Evolutionary conservation across 2,113 vertebrate genomes (phyloP), one percentile per base, ranked within the genome.

Genomic region (Micromys minutus): DNA sequence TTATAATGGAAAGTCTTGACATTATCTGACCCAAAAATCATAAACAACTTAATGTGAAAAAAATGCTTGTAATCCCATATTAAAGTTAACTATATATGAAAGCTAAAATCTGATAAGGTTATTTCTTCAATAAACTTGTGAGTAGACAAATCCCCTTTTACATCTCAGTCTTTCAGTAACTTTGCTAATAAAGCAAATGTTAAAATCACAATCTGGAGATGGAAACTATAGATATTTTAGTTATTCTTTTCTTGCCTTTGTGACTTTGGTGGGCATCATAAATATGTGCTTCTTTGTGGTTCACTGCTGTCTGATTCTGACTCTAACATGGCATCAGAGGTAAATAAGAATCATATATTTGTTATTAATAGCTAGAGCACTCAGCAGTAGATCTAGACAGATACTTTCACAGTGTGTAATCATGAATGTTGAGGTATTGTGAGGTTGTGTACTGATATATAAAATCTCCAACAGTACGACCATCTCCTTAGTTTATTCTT

Each of bases 131-230:
- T n/a, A 67, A 75, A 87, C 22, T 59, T 42, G 31, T 31, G 17
- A 88, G 67, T 36, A 34, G 22, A 79, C 67, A 59, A 89, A 31
- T 31, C 69, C 5, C 57, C 81, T 91, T 11, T 89, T 61, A 55
- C 31, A 9, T 86, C 47, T 95, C 71, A 50, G 39, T 85, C 75
- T 91, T 57, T 81, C 36, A 74, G 11, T 59, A 31, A 77, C 39
- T 47, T 55, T 88, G 31, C 71, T 79, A 95, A 84, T 57, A 29
- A 96, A 83, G 29, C 31, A 89, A 92, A 94, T 79, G n/a, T 39
- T 92, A 90, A n/a, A n/a, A 83, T 94, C 59, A 88, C 16, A 3
- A 55, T 87, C 50, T 94, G 59, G 1, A 71, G 42, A 91, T 69
- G 7, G 29, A 84, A 76, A 47, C 16, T 24, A 17, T 19, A 29